Evolutionary conservation across 2,797 vertebrate genomes (phyloP).

Genomic region (Falco biarmicus): DNA sequence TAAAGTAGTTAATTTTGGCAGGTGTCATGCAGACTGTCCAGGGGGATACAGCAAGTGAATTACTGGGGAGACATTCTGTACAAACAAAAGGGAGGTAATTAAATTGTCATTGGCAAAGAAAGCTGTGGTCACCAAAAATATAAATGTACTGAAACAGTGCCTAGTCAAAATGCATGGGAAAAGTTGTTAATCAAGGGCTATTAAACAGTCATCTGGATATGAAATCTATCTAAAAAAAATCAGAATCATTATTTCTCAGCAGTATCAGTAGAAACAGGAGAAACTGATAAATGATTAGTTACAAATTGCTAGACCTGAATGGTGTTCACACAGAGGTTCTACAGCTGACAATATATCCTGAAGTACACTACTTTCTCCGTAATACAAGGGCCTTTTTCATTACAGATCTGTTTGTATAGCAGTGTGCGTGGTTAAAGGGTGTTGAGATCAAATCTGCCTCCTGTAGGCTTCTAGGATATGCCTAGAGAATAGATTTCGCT

Average conservation of each 20-base stretch:
- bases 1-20: not conserved
- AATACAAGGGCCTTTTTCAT: not conserved
- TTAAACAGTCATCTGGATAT: not conserved
- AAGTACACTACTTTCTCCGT: not conserved
- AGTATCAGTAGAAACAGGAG: not conserved
- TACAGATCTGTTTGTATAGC: not conserved
- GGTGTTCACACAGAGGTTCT: rapidly evolving
- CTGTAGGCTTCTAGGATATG: not conserved
- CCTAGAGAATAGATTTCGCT: not conserved
- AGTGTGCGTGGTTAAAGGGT: rapidly evolving
- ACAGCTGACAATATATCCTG: not conserved
- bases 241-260: not conserved
- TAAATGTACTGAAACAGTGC: not conserved
- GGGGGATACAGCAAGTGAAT: not conserved
- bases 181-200: not conserved
- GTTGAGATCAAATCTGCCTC: not conserved
- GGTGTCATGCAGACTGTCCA: not conserved
- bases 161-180: not conserved
- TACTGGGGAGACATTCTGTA: not conserved
- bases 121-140: not conserved
- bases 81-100: not conserved
- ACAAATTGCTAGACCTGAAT: not conserved
- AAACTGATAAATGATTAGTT: not conserved
- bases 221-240: not conserved
- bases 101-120: not conserved